phyloP scores from a whole-genome alignment of 2,888 invertebrate species.

The Rhorus exstirpatorius region DNA sequence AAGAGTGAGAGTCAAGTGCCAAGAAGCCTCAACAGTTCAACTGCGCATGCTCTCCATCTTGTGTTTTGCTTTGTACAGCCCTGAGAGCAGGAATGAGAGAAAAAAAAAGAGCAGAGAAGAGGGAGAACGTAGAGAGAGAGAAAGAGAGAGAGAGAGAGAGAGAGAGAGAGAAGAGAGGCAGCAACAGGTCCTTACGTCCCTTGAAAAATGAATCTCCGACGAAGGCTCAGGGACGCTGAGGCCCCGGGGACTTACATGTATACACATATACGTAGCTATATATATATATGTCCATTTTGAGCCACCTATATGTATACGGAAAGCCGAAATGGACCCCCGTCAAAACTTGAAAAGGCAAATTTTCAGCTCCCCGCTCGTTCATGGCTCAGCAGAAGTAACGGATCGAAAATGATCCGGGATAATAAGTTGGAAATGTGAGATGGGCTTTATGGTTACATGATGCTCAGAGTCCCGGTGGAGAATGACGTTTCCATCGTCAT shows the following conservation, averaged over 20 bases:
- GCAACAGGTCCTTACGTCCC: constrained; percentile 74
- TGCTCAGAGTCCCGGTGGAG: constrained; percentile 27
- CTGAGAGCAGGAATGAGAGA: constrained; percentile 45
- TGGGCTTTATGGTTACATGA: constrained; percentile 5
- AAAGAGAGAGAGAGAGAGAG: constrained; percentile 11
- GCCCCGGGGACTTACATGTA: constrained; percentile 40
- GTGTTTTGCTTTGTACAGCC: constrained; percentile 68
- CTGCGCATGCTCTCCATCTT: constrained; percentile 3
- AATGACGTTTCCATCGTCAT: constrained; percentile 52
- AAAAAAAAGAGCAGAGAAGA: constrained; percentile 47
- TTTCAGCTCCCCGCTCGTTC: constrained; percentile 64
- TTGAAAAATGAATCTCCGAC: constrained; percentile 82
- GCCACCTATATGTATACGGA: constrained; percentile 54
- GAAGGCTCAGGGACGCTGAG: constrained; percentile 75
- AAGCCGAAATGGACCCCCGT: constrained; percentile 77
- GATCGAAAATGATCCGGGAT: constrained; percentile 58
- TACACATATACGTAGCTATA: background rate
- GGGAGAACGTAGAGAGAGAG: constrained; percentile 26
- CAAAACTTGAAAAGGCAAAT: constrained; percentile 73
- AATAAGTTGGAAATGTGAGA: constrained; percentile 59
- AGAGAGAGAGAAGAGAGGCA: constrained; percentile 29
- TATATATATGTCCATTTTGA: background rate
- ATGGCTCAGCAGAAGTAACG: constrained; percentile 38
- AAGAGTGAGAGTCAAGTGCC: constrained; percentile 62
- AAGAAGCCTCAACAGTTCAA: constrained; percentile 10